Conservation (phyloP, 1,140 invertebrate species). For the Octopus bimaculoides region DNA sequence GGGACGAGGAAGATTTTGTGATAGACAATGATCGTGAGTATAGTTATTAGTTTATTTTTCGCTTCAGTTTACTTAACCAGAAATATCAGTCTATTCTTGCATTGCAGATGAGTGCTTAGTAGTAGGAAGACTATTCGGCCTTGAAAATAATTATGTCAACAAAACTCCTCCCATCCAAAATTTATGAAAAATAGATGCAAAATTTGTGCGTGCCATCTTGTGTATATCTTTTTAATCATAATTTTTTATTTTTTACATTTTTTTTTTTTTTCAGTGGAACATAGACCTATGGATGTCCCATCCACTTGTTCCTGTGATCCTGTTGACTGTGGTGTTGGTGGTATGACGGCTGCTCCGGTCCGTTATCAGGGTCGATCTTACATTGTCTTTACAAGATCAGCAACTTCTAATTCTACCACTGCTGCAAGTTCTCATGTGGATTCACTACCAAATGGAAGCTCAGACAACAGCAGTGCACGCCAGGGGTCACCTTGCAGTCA, state of each 20-base stretch:
- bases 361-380: neutral
- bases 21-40: conserved; percentile 40
- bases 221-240: too few relatives aligned
- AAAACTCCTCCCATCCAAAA: too few relatives aligned
- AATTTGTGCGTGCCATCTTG: too few relatives aligned
- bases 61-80: too few relatives aligned
- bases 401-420: neutral
- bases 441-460: neutral
- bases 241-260: too few relatives aligned
- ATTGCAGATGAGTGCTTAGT: too few relatives aligned
- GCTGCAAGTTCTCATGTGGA: neutral
- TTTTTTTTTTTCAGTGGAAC: neutral
- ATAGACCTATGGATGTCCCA: neutral
- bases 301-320: neutral
- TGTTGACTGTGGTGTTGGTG: neutral
- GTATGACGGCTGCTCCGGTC: neutral
- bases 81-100: too few relatives aligned
- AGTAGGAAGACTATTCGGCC: too few relatives aligned
- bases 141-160: too few relatives aligned
- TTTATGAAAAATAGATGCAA: too few relatives aligned
- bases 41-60: too few relatives aligned
- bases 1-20: conserved; percentile 45
- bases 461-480: neutral
- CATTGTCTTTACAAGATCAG: neutral
- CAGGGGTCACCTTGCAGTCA: neutral